Conservation (phyloP, 1,140 invertebrate genomes). For the Drosophila albomicans region DNA sequence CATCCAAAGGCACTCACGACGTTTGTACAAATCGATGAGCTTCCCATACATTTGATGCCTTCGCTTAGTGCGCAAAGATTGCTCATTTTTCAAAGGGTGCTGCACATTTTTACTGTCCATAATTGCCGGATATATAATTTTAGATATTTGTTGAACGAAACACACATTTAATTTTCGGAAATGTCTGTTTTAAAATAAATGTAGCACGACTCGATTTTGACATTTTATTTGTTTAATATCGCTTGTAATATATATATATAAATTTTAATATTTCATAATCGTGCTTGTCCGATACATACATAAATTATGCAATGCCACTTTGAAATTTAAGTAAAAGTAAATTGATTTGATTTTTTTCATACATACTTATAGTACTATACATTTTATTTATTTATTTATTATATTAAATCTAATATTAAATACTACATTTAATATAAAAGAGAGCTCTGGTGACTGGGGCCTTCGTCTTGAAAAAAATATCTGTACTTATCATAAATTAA, state of each 20-base stretch:
- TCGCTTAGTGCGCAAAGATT: neutral
- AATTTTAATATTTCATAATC: slow-evolving; percentile 39
- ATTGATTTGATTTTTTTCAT: slow-evolving; percentile 17
- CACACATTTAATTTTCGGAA: too few relatives aligned
- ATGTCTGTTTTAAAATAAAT: neutral
- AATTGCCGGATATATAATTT: neutral
- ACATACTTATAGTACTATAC: slow-evolving; percentile 59
- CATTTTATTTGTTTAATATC: slow-evolving; percentile 24
- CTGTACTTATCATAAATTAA: too few relatives aligned
- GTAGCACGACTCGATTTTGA: slow-evolving; percentile 7
- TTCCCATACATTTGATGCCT: slow-evolving; percentile 33
- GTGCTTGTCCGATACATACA: slow-evolving; percentile 55
- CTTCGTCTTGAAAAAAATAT: too few relatives aligned
- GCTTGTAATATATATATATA: slow-evolving; percentile 17
- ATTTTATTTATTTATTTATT: too few relatives aligned
- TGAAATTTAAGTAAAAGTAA: slow-evolving; percentile 48
- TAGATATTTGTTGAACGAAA: neutral
- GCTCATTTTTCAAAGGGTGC: neutral
- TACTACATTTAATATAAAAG: too few relatives aligned
- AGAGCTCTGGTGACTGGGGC: too few relatives aligned
- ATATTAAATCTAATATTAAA: too few relatives aligned
- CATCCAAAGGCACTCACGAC: slow-evolving; percentile 64
- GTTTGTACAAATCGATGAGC: slow-evolving; percentile 54
- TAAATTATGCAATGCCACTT: neutral
- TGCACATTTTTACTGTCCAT: neutral